phyloP scores from a whole-genome alignment of 2,888 invertebrate species.

The Oxycera nigricornis region DNA sequence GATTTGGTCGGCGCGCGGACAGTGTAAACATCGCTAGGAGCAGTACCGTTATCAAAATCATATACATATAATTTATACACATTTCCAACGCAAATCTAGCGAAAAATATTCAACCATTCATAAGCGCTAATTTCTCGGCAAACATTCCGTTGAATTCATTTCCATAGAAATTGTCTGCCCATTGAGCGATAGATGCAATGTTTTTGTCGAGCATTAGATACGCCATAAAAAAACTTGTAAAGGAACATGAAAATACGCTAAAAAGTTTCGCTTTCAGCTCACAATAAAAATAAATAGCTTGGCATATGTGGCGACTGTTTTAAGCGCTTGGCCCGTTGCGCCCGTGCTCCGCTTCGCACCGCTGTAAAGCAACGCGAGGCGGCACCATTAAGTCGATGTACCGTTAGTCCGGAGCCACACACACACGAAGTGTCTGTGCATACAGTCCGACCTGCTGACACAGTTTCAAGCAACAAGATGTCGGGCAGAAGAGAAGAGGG shows the following conservation, averaged over 20 bases:
- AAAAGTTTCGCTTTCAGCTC: constrained; percentile 47
- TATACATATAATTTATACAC: background rate
- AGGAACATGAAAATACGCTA: constrained; percentile 39
- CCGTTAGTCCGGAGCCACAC: constrained; percentile 62
- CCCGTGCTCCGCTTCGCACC: constrained; percentile 18
- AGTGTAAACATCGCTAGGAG: too few species aligned
- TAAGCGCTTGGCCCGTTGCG: too few species aligned
- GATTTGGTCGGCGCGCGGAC: too few species aligned
- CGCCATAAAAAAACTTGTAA: constrained; percentile 19
- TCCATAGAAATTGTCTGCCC: background rate
- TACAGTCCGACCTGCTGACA: constrained; percentile 65
- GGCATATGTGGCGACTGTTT: background rate
- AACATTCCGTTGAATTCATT: background rate
- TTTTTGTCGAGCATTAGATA: background rate
- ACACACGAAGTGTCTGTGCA: too few species aligned
- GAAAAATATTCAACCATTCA: constrained; percentile 4
- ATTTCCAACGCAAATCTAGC: background rate
- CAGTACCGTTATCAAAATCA: too few species aligned
- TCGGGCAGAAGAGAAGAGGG: constrained; percentile 23
- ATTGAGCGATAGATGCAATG: background rate
- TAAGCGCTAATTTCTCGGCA: constrained; percentile 5
- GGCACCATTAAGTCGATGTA: constrained; percentile 51
- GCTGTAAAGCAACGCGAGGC: constrained; percentile 45
- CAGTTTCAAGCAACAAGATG: constrained; percentile 60
- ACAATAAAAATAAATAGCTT: constrained; percentile 31